Conservation (phyloP, 2,888 invertebrate genomes). For the Dinocampus coccinellae region DNA sequence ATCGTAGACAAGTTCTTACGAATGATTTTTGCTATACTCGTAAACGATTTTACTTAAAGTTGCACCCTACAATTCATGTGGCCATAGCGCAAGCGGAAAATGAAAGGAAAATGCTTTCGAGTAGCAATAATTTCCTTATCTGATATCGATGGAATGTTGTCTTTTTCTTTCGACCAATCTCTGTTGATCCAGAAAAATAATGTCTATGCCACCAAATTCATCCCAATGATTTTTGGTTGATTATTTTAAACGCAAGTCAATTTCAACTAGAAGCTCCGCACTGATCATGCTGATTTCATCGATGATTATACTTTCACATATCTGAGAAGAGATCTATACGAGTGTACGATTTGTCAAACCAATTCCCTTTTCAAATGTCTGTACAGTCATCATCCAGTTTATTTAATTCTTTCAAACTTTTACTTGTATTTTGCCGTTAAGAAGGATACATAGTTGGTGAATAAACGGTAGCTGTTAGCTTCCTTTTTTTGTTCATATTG, state of each 20-base stretch:
- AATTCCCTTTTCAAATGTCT: slow-evolving; percentile 67
- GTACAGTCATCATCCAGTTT: slow-evolving; percentile 49
- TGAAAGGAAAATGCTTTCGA: too few species aligned
- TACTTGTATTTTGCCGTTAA: slow-evolving; percentile 61
- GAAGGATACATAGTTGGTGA: slow-evolving; percentile 53
- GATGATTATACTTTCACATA: slow-evolving; percentile 55
- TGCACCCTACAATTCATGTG: too few species aligned
- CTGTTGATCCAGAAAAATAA: too few species aligned
- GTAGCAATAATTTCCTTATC: too few species aligned
- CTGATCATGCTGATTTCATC: slow-evolving; percentile 62
- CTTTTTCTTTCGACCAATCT: too few species aligned
- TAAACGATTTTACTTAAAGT: too few species aligned
- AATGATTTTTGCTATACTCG: too few species aligned
- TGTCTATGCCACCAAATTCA: too few species aligned
- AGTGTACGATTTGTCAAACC: slow-evolving; percentile 56
- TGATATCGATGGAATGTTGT: too few species aligned
- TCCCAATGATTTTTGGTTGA: slow-evolving; percentile 56
- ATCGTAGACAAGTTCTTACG: neutral
- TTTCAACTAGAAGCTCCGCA: slow-evolving; percentile 53
- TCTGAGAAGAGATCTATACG: slow-evolving; percentile 50
- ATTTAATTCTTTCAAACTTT: slow-evolving; percentile 49
- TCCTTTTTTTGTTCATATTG: too few species aligned
- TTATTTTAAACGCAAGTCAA: slow-evolving; percentile 57
- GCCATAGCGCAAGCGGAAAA: too few species aligned
- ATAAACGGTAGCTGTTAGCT: slow-evolving; percentile 50